Conservation (phyloP, 2,113 vertebrate species). For the Melanotaenia duboulayi region DNA sequence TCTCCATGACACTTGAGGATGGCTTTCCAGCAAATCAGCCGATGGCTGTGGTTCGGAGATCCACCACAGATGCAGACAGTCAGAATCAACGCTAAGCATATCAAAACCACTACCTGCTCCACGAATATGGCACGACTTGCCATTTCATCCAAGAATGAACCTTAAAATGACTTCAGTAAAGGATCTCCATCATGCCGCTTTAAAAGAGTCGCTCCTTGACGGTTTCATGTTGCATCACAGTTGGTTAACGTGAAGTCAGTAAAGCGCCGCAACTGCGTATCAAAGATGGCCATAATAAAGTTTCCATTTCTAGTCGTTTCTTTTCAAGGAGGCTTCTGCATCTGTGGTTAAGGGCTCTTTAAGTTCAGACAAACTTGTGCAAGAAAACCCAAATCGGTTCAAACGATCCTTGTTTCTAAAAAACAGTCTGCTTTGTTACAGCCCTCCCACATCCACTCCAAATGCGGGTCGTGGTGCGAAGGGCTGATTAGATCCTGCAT, state of each 20-base stretch:
- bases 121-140: constrained; percentile 58
- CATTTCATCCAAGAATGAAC: constrained; percentile 62
- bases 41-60: constrained; percentile 83
- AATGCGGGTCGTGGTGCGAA: constrained; percentile 72
- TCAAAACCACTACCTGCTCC: constrained; percentile 47
- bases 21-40: constrained; percentile 93
- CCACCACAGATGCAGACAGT: constrained; percentile 64
- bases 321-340: background rate
- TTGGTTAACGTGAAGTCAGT: background rate
- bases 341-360: too few relatives aligned
- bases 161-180: constrained; percentile 75
- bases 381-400: background rate
- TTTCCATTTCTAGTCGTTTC: background rate
- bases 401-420: background rate
- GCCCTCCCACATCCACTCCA: background rate
- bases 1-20: constrained; percentile 90
- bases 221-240: constrained; percentile 38
- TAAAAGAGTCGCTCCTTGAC: constrained; percentile 28
- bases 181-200: constrained; percentile 70
- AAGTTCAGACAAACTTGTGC: background rate
- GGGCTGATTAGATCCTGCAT: constrained; percentile 69
- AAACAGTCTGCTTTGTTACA: background rate
- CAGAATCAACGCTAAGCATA: constrained; percentile 44
- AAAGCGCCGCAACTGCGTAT: background rate
- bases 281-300: background rate